A percentile compares a stretch with the other conserved stretches of the same genome.
Evolutionary conservation across 2,888 invertebrate genomes (phyloP).

Genomic region (Deilephila elpenor): DNA sequence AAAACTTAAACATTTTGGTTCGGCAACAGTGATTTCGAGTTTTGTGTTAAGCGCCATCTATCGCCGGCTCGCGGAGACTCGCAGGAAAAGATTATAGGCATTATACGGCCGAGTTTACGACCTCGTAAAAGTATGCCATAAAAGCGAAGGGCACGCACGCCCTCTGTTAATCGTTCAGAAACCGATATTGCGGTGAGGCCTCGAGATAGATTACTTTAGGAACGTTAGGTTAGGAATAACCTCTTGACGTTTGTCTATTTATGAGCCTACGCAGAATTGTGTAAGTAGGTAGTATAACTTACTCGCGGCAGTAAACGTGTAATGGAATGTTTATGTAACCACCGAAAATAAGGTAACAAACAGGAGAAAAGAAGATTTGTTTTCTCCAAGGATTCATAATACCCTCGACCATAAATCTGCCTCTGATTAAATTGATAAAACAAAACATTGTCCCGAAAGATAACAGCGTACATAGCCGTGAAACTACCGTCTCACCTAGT

Average conservation of each 20-base stretch:
- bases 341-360: constrained; percentile 28
- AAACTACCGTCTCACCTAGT: constrained; percentile 41
- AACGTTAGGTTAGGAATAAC: constrained; percentile 78
- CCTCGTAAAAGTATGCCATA: constrained; percentile 82
- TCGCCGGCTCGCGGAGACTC: constrained; percentile 58
- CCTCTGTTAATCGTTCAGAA: constrained; percentile 84
- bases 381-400: not conserved
- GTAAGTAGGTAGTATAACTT: constrained; percentile 52
- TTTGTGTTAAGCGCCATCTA: constrained; percentile 80
- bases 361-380: constrained; percentile 18
- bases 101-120: constrained; percentile 81
- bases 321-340: constrained; percentile 51
- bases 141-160: constrained; percentile 83
- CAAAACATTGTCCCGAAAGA: not conserved
- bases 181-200: constrained; percentile 83
- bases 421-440: not conserved
- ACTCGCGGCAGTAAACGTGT: constrained; percentile 50
- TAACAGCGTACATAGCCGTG: constrained; percentile 2
- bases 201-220: constrained; percentile 81
- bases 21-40: constrained; percentile 77
- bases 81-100: constrained; percentile 82
- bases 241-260: constrained; percentile 80
- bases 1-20: constrained; percentile 80
- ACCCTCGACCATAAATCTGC: not conserved
- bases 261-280: constrained; percentile 66